These are phyloP conservation scores for Phasia obesa DNA, from an alignment of 2,888 invertebrate species.

Conservation along the genomic window DNA sequence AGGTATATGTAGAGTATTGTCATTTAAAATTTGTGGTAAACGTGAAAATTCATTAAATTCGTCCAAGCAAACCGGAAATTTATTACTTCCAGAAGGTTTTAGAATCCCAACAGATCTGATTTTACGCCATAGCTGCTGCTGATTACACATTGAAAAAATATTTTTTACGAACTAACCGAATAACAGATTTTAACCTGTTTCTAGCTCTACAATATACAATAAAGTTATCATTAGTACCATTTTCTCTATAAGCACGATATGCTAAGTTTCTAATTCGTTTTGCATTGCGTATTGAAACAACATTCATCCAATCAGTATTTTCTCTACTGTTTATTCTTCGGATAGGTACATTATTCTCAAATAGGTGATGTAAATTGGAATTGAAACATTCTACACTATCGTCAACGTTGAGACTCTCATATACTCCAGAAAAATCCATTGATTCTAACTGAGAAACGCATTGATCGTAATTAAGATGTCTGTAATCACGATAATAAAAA, in stretches of 20 bases:
- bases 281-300: not conserved
- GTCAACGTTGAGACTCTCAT: not conserved
- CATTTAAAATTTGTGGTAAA: no score
- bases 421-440: not conserved
- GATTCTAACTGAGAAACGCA: not conserved
- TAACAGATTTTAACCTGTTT: not conserved
- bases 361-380: not conserved
- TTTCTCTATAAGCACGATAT: not conserved
- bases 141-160: no score
- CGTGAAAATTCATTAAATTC: no score
- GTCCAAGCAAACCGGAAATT: no score
- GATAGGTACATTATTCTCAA: not conserved
- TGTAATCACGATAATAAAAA: not conserved
- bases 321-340: not conserved
- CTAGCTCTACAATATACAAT: not conserved
- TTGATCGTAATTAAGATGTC: not conserved
- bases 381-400: conserved; percentile 3
- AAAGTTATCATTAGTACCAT: not conserved
- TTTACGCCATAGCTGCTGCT: no score
- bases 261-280: not conserved
- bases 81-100: no score
- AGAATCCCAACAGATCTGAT: no score
- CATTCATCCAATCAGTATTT: not conserved
- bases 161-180: not conserved
- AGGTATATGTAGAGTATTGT: no score